A percentile compares a stretch with the other conserved stretches of the same genome.
These are phyloP conservation scores for Anolis carolinensis DNA, from an alignment of 2,113 vertebrate species.

Conservation along the genomic window DNA sequence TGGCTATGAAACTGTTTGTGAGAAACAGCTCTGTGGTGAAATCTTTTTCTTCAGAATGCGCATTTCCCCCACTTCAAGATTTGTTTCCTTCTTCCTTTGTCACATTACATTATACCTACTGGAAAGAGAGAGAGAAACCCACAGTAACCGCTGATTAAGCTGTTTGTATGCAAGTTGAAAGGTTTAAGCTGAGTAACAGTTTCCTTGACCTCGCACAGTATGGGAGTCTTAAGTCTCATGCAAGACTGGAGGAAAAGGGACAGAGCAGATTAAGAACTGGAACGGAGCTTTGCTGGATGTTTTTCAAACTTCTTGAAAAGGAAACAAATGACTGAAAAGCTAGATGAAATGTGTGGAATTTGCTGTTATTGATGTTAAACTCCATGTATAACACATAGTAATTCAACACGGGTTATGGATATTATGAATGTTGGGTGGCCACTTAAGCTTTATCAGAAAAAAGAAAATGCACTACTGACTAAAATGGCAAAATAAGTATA, in stretches of 20 bases:
- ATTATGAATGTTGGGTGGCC: neutral
- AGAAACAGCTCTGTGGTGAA: conserved; percentile 19
- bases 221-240: conserved; percentile 3
- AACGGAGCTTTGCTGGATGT: neutral
- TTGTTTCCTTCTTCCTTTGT: conserved; percentile 43
- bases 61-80: conserved; percentile 39
- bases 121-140: neutral
- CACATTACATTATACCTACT: neutral
- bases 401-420: neutral
- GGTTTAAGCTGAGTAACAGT: conserved; percentile 28
- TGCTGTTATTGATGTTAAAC: neutral
- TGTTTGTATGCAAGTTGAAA: conserved; percentile 28
- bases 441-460: neutral
- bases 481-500: neutral
- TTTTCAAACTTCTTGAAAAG: conserved; percentile 3
- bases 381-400: neutral
- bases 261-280: neutral
- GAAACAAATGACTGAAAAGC: neutral
- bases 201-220: conserved; percentile 2
- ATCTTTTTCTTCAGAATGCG: neutral
- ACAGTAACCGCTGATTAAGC: neutral
- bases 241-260: neutral
- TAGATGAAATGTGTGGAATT: neutral
- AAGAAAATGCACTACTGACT: neutral
- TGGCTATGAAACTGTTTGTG: conserved; percentile 52